Conservation (phyloP, 2,888 invertebrate genomes). For the Lycia hirtaria region DNA sequence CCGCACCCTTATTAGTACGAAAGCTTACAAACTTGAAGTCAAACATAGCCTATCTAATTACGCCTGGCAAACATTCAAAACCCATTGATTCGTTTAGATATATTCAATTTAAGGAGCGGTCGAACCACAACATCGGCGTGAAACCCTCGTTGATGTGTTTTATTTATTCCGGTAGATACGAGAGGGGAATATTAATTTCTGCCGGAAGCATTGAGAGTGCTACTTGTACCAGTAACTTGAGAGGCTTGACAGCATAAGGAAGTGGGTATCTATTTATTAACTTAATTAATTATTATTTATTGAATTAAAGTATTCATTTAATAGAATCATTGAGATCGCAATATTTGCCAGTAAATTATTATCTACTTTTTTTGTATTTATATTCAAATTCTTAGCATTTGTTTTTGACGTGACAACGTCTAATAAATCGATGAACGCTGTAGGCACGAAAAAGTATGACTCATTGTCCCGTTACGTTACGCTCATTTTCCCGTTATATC, state of each 20-base stretch:
- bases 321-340: too few relatives aligned
- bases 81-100: conserved; percentile 10
- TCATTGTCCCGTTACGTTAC: too few relatives aligned
- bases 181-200: conserved; percentile 28
- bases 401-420: too few relatives aligned
- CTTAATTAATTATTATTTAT: neutral
- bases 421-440: too few relatives aligned
- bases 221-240: conserved; percentile 22
- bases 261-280: neutral
- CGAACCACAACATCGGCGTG: conserved; percentile 18
- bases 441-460: too few relatives aligned
- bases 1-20: too few relatives aligned
- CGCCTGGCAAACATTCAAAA: neutral
- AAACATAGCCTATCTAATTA: neutral
- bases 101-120: conserved; percentile 24
- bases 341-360: too few relatives aligned
- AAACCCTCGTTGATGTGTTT: conserved; percentile 27
- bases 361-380: too few relatives aligned
- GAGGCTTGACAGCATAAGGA: conserved; percentile 14
- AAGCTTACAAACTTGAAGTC: too few relatives aligned
- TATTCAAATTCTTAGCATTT: too few relatives aligned
- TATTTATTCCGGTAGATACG: conserved; percentile 15
- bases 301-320: too few relatives aligned
- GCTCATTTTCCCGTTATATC: too few relatives aligned
- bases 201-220: conserved; percentile 16